phyloP scores from a whole-genome alignment of 2,113 vertebrate genomes.

The Arvicanthis niloticus region DNA sequence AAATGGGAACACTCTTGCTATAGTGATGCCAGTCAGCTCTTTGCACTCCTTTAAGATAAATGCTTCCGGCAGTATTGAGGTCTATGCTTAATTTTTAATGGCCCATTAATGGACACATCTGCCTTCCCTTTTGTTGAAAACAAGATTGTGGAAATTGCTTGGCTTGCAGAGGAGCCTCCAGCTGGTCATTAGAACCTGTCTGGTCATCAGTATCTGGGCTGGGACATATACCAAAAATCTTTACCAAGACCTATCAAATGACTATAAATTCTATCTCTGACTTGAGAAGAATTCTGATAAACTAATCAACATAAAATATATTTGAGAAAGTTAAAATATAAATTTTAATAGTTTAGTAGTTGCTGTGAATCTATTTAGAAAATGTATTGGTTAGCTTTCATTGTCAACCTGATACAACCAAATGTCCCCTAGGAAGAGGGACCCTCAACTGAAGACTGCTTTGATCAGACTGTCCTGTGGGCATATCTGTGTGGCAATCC shows the following conservation, averaged over 20 bases:
- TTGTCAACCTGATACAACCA: neutral
- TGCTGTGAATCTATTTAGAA: neutral
- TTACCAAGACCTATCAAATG: neutral
- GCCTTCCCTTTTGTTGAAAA: conserved; percentile 34
- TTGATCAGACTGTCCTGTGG: neutral
- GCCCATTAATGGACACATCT: conserved; percentile 41
- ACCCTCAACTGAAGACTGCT: neutral
- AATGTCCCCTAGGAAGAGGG: neutral
- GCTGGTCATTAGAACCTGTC: neutral
- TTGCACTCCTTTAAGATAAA: neutral
- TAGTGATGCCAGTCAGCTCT: neutral
- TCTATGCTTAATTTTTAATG: conserved; percentile 56
- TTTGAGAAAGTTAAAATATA: neutral
- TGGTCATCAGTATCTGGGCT: neutral
- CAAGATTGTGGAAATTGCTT: neutral
- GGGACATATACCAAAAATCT: neutral
- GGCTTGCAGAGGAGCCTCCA: neutral
- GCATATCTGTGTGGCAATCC: neutral
- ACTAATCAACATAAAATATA: neutral
- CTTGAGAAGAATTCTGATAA: neutral
- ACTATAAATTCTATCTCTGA: neutral
- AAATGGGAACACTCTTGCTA: neutral
- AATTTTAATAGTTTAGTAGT: neutral
- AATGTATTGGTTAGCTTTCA: neutral
- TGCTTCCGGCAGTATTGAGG: neutral